Percentiles rank a stretch among this genome's conserved stretches.
These are phyloP conservation scores for Ceratothoa steindachneri DNA, from an alignment of 2,888 invertebrate species.

Conservation along the genomic window DNA sequence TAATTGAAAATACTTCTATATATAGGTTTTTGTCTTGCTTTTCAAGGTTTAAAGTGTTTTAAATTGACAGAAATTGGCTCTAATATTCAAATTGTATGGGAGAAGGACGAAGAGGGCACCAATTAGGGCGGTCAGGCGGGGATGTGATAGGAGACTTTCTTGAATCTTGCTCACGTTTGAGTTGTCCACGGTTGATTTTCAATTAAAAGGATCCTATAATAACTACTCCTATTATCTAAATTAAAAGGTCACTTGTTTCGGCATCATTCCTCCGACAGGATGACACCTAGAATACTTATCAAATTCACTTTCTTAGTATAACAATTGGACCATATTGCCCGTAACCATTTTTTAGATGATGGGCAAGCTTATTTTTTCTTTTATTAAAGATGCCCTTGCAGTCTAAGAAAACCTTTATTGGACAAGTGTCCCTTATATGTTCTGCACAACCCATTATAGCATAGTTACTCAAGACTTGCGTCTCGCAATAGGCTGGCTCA, in stretches of 20 bases:
- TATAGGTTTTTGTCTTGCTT: background rate
- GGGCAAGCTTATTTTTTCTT: background rate
- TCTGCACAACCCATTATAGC: background rate
- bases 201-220: too few species aligned
- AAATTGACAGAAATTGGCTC: background rate
- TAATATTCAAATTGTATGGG: background rate
- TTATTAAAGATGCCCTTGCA: too few species aligned
- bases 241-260: too few species aligned
- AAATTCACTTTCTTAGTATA: too few species aligned
- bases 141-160: background rate
- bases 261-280: too few species aligned
- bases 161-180: background rate
- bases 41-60: background rate
- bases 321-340: too few species aligned
- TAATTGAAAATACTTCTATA: background rate
- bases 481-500: background rate
- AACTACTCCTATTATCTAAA: too few species aligned
- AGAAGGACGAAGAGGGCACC: background rate
- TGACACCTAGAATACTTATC: too few species aligned
- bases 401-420: background rate
- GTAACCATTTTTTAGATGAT: too few species aligned
- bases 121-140: background rate
- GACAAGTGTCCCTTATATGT: background rate
- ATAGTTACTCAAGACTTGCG: background rate
- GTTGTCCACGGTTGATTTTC: too few species aligned